A percentile compares a stretch with the other conserved stretches of the same genome.
Evolutionary conservation across 2,797 vertebrate genomes (phyloP).

Genomic region (Margarornis squamiger): DNA sequence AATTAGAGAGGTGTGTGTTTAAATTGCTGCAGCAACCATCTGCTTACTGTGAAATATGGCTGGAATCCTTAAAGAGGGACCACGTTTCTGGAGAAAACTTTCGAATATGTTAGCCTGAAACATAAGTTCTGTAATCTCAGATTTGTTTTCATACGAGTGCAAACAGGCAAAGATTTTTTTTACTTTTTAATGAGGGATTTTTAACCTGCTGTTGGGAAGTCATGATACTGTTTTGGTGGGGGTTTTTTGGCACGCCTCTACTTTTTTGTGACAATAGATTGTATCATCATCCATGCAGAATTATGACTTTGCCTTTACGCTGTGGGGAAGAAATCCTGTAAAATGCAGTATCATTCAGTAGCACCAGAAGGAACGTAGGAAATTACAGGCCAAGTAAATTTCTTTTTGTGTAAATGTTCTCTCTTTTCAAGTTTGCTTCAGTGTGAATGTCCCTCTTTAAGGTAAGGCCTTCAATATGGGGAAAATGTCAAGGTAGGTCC

Average conservation of each 20-base stretch:
- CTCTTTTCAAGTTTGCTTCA: slow-evolving; percentile 85
- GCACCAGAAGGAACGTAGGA: slow-evolving; percentile 58
- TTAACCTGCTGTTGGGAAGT: slow-evolving; percentile 48
- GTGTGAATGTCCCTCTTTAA: slow-evolving; percentile 84
- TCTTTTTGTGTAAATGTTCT: slow-evolving; percentile 82
- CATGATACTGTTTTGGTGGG: slow-evolving; percentile 42
- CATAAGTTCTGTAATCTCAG: background rate
- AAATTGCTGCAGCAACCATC: slow-evolving; percentile 44
- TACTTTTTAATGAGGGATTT: slow-evolving; percentile 10
- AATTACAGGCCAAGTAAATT: slow-evolving; percentile 79
- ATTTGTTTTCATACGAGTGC: background rate
- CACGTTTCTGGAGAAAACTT: slow-evolving; percentile 57
- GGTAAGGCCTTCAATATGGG: slow-evolving; percentile 82
- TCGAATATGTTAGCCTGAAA: background rate
- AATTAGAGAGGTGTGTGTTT: background rate
- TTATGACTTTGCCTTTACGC: slow-evolving; percentile 44
- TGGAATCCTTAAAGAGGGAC: slow-evolving; percentile 77
- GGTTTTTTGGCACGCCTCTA: slow-evolving; percentile 2
- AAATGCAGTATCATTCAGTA: slow-evolving; percentile 63
- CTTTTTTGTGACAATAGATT: slow-evolving; percentile 16
- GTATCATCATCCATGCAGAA: slow-evolving; percentile 6
- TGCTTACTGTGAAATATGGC: slow-evolving; percentile 50
- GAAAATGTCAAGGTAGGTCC: slow-evolving; percentile 81
- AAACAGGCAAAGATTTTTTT: slow-evolving; percentile 28
- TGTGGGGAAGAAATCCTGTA: slow-evolving; percentile 53